phyloP scores from a whole-genome alignment of 2,797 vertebrate species.

The Gymnocypris eckloni region DNA sequence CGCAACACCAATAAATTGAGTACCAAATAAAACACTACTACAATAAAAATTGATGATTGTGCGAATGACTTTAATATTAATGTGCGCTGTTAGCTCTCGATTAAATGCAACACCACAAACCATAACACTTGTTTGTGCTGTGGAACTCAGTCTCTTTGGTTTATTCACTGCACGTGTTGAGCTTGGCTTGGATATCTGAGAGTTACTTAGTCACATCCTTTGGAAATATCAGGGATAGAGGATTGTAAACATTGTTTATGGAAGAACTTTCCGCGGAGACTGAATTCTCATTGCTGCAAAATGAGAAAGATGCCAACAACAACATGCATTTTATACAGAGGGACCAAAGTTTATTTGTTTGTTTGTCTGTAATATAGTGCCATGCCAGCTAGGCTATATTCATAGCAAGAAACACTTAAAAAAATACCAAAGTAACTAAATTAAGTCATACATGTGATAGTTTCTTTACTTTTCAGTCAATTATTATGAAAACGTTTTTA shows the following conservation, averaged over 20 bases:
- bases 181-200: constrained; percentile 40
- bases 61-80: constrained; percentile 14
- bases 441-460: neutral
- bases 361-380: neutral
- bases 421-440: neutral
- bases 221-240: constrained; percentile 43
- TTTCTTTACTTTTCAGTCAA: neutral
- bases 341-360: neutral
- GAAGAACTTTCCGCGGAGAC: constrained; percentile 16
- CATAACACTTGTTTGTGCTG: constrained; percentile 39
- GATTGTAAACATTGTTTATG: constrained; percentile 28
- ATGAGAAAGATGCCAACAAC: neutral
- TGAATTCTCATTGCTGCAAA: constrained; percentile 12
- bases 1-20: neutral
- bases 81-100: constrained; percentile 1
- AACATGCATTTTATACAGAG: constrained; percentile 22
- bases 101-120: constrained; percentile 30
- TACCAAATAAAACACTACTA: constrained; percentile 1
- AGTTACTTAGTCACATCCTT: constrained; percentile 44
- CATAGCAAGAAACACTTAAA: neutral
- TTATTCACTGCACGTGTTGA: constrained; percentile 45
- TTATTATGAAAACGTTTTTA: neutral
- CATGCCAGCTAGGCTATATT: neutral
- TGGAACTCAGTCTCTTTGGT: constrained; percentile 16
- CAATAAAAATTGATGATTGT: neutral